Evolutionary conservation across 2,113 vertebrate species (phyloP).

Genomic region (Maccullochella peelii): DNA sequence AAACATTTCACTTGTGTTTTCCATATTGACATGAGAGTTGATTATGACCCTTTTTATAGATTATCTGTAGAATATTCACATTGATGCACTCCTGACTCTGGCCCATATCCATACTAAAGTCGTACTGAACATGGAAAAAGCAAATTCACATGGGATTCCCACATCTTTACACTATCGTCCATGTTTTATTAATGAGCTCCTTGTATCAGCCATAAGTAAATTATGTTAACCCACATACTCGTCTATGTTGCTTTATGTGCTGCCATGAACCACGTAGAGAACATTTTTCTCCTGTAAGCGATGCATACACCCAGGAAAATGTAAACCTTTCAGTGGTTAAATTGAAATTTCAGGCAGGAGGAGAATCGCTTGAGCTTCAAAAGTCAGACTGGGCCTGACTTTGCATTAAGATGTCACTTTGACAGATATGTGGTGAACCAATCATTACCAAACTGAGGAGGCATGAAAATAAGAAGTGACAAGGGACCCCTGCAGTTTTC

Average conservation of each 20-base stretch:
- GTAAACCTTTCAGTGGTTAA: conserved; percentile 35
- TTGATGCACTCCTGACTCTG: conserved; percentile 64
- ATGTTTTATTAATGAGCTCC: conserved; percentile 76
- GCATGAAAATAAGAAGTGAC: conserved; percentile 65
- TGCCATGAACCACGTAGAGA: conserved; percentile 6
- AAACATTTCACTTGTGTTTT: not conserved
- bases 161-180: conserved; percentile 35
- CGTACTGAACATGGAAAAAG: conserved; percentile 41
- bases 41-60: conserved; percentile 35
- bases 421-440: conserved; percentile 59
- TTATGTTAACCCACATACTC: conserved; percentile 64
- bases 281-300: not conserved
- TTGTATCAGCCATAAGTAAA: conserved; percentile 54
- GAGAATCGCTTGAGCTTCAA: conserved; percentile 35
- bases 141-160: conserved; percentile 53
- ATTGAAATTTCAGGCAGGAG: conserved; percentile 42
- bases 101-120: conserved; percentile 53
- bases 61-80: conserved; percentile 48
- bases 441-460: conserved; percentile 54
- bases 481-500: conserved; percentile 41
- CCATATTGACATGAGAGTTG: conserved; percentile 16
- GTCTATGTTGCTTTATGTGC: conserved; percentile 32
- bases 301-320: not conserved
- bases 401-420: conserved; percentile 70
- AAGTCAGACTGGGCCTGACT: conserved; percentile 42